Evolutionary conservation across 2,888 invertebrate genomes (phyloP), one percentile per base, ranked within the genome.

Genomic region (Ellobium chinense): DNA sequence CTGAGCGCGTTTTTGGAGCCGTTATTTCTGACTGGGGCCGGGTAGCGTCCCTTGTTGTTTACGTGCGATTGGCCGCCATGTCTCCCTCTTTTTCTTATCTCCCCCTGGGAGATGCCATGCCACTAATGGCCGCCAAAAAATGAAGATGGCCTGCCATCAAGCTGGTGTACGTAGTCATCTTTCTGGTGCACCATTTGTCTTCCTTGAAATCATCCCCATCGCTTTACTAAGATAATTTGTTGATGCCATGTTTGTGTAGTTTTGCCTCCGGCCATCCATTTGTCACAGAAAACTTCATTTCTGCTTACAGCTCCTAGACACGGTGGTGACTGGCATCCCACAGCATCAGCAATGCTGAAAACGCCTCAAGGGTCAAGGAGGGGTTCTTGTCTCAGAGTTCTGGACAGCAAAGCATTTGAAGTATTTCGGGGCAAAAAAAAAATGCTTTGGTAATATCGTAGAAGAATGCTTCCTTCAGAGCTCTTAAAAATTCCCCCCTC

Each of bases 161-260:
- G 72, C 31, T 56, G 58, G 36, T 9, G 58, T 46, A 18, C 9
- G 46, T 46, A 60, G 36, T 60, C 58, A 36, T 36, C 31, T 37
- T 72, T 4, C 36, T 58, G 27, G 29, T 68, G 18, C 56, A 34
- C 37, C 60, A 36, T 14, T 72, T 12, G 24, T 24, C 58, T 58
- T 4, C 36, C 1, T 34, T 2, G 29, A 36, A 18, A 72, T 58
- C 18, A 7, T n/a, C 14, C 36, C n/a, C 24, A 2, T 58, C 3
- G 56, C 37, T 14, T 36, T 37, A 60, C 72, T 21, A 72, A 60
- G 36, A 60, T 60, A 58, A 72, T 72, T 72, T 60, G 58, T 60
- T 60, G 60, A 34, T 36, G 58, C 58, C 24, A 24, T 7, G 58
- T 18, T 34, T 34, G 36, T 1, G 12, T 36, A 27, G 58, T 2